These are phyloP conservation scores for Callinectes sapidus DNA, from an alignment of 2,888 invertebrate species.

Conservation along the genomic window DNA sequence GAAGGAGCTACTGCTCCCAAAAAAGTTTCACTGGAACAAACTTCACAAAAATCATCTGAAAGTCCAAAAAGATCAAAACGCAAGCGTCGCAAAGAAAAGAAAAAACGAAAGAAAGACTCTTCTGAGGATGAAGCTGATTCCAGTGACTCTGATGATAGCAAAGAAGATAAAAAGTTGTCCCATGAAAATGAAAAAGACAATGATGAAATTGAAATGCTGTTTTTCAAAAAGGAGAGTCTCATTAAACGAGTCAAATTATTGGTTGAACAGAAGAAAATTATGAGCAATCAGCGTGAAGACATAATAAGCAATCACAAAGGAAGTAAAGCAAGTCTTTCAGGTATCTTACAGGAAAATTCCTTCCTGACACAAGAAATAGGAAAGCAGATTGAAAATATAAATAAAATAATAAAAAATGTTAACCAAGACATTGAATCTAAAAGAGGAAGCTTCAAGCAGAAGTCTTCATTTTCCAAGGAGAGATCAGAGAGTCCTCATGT, in stretches of 20 bases:
- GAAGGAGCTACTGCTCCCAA: not conserved
- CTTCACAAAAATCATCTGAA: constrained; percentile 24
- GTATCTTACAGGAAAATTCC: constrained; percentile 59
- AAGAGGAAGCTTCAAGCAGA: not conserved
- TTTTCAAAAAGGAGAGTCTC: constrained; percentile 44
- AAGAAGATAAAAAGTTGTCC: constrained; percentile 32
- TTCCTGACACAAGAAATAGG: constrained; percentile 58
- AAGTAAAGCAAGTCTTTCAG: constrained; percentile 49
- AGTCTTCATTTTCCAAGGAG: constrained; percentile 12
- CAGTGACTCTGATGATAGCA: constrained; percentile 23
- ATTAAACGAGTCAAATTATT: constrained; percentile 46
- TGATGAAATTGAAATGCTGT: constrained; percentile 32
- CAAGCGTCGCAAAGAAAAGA: constrained; percentile 51
- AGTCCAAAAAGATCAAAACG: constrained; percentile 37
- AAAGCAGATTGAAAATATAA: constrained; percentile 61
- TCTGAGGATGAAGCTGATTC: constrained; percentile 28
- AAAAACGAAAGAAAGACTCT: constrained; percentile 47
- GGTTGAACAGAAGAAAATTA: constrained; percentile 48
- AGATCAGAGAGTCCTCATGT: constrained; percentile 44
- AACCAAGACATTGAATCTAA: constrained; percentile 41
- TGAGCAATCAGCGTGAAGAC: constrained; percentile 49
- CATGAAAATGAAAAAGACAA: constrained; percentile 21
- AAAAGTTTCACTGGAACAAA: constrained; percentile 15
- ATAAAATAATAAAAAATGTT: constrained; percentile 47
- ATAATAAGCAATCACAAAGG: constrained; percentile 63